phyloP scores from a whole-genome alignment of 2,113 vertebrate species.

The Macrotis lagotis region DNA sequence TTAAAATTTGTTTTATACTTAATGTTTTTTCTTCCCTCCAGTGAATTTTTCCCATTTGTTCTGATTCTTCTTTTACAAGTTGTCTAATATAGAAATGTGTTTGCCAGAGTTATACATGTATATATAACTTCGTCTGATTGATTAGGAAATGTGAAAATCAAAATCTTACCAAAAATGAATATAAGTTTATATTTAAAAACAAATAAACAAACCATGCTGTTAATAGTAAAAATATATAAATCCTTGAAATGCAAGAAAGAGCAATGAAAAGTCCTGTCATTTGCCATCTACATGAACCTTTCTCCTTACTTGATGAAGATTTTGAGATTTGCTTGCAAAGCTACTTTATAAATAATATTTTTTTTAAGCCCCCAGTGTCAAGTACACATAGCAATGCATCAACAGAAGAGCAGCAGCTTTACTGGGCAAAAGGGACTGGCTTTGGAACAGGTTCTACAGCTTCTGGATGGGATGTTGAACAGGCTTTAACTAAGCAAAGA shows the following conservation, averaged over 20 bases:
- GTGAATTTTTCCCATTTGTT: too few relatives aligned
- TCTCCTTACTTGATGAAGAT: neutral
- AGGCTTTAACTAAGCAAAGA: slow-evolving; percentile 98
- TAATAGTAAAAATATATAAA: neutral
- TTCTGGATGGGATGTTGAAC: slow-evolving; percentile 99
- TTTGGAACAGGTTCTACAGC: slow-evolving; percentile 98
- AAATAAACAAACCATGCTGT: too few relatives aligned
- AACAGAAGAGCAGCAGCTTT: slow-evolving; percentile 97
- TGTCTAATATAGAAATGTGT: too few relatives aligned
- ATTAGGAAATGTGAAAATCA: too few relatives aligned
- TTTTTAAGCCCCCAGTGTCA: slow-evolving; percentile 91
- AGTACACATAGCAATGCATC: slow-evolving; percentile 91
- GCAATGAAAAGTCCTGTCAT: neutral
- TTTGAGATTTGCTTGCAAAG: neutral
- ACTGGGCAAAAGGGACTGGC: slow-evolving; percentile 99
- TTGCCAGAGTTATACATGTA: too few relatives aligned
- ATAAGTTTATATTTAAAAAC: too few relatives aligned
- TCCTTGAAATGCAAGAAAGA: slow-evolving; percentile 15
- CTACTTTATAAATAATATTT: neutral
- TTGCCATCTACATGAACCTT: slow-evolving; percentile 8
- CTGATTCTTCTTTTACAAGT: too few relatives aligned
- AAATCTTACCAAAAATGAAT: too few relatives aligned
- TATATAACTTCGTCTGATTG: too few relatives aligned
- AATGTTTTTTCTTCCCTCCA: too few relatives aligned
- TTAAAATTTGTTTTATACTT: too few relatives aligned